Evolutionary conservation across 2,113 vertebrate species (phyloP), one percentile per base, ranked within the genome.

Genomic region (Rhipidura dahli): DNA sequence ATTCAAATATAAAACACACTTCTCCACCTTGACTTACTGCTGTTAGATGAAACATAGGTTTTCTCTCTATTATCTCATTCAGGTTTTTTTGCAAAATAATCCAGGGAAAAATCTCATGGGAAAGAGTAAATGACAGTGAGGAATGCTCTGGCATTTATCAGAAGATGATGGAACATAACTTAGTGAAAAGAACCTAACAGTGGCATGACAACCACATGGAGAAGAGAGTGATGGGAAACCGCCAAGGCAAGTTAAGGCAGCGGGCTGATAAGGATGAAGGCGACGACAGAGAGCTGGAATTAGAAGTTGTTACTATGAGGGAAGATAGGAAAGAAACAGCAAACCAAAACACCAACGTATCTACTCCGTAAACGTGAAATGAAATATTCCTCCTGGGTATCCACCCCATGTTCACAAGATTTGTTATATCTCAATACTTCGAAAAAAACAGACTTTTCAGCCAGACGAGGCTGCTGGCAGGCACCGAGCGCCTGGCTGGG

Each of bases 401-500:
- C 28, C 8, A 23, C 1, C 12, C 57, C 54, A 9, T 2, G 1
- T 31, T 20, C n/a, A 49, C 33, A 60, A 10, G 71, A 16, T 0
- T 2, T 3, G 2, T 10, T 10, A 24, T 15, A 10, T 9, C 22
- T 13, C 2, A 31, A 5, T 1, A 20, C 6, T 9, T 50, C 1
- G 0, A 8, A 21, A 40, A 9, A 2, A 1, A 0, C 31, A 24
- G 27, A 9, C 12, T 15, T 8, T 26, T 5, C 5, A 16, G 9
- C 1, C 81, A 45, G 40, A 2, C 12, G 60, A 28, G 50, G 72
- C 31, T 19, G 40, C 1, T 5, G 47, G 44, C 53, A 11, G 30
- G 45, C 69, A 66, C 44, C 19, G 28, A 65, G 60, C 26, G 9
- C 17, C 30, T 1, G 71, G 16, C 53, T 1, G 39, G 42, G 30